Base-by-base conservation (phyloP, 2,797 vertebrate genomes). In the Phoxinus dragarum region DNA sequence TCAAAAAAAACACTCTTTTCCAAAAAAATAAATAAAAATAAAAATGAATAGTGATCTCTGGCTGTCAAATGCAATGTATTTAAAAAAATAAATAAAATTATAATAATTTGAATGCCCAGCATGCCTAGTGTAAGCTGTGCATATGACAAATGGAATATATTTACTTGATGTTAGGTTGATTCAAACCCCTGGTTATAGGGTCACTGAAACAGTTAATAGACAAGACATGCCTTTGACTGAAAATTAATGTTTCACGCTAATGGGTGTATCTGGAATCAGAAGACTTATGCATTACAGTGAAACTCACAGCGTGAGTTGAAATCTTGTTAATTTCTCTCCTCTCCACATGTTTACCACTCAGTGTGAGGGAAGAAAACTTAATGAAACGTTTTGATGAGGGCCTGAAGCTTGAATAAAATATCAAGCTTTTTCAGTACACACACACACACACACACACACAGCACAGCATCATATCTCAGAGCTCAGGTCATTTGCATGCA, bases 371-470 rank as follows among this genome's bases (percentile, higher is more conserved):
- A 49, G 19, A 82, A 12, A 73, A 75, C 21, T 75, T 83, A 83
- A 83, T 83, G 81, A 76, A 83, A 75, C 72, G 11, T 31, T 67
- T 69, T 81, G 34, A 40, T 19, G 64, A 84, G 49, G 17, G 38
- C 74, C 38, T 78, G 19, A 38, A 78, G 49, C 74, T 84, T 77
- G 64, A 78, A 69, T 78, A 61, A 68, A 67, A 61, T 69, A 84
- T 69, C 19, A 54, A 34, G 49, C 75, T 78, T 31, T 49, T 69
- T 23, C n/a, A 66, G 31, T 0, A 61, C 59, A 61, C 56, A 61
- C 23, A 59, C 56, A 59, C n/a, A 27, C 54, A 54, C 44, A 67
- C 40, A 67, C 17, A 31, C 38, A 52, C 31, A 10, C 16, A 34
- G 67, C 38, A 27, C 64, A 84, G 82, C 52, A 52, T 72, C 67